These are phyloP conservation scores for Drosophila teissieri DNA, from an alignment of 1,140 invertebrate species.

Conservation along the genomic window DNA sequence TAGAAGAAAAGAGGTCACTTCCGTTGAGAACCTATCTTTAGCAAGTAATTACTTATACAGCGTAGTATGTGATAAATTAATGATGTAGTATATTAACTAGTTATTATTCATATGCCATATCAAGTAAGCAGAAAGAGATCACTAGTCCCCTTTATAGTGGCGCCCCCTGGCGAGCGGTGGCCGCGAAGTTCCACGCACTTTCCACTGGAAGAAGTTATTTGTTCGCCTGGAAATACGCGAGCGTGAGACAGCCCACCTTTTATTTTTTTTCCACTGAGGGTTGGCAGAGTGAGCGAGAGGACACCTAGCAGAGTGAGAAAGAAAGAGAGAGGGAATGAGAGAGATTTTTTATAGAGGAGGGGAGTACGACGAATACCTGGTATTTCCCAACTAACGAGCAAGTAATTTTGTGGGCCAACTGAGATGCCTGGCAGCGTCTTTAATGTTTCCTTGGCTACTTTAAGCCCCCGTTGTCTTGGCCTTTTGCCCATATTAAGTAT, in stretches of 20 bases:
- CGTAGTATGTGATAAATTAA: no score
- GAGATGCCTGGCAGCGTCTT: constrained; percentile 44
- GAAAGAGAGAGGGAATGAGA: background rate
- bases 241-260: constrained; percentile 42
- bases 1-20: no score
- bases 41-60: no score
- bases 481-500: constrained; percentile 68
- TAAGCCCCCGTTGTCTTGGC: constrained; percentile 59
- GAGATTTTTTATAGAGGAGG: constrained; percentile 1
- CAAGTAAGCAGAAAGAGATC: no score
- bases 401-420: constrained; percentile 78
- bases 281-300: constrained; percentile 16
- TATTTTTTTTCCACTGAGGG: constrained; percentile 11
- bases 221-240: constrained; percentile 65
- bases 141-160: constrained; percentile 11
- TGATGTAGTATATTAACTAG: no score
- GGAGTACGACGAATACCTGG: constrained; percentile 27
- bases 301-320: background rate
- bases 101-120: no score
- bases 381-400: constrained; percentile 72
- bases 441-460: constrained; percentile 73
- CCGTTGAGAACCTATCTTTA: no score
- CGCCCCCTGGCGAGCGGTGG: constrained; percentile 58
- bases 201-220: constrained; percentile 69
- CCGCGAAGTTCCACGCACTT: constrained; percentile 59